A percentile compares a stretch with the other conserved stretches of the same genome.
Evolutionary conservation across 2,888 invertebrate genomes (phyloP).

Genomic region (Sarcophaga caerulescens): DNA sequence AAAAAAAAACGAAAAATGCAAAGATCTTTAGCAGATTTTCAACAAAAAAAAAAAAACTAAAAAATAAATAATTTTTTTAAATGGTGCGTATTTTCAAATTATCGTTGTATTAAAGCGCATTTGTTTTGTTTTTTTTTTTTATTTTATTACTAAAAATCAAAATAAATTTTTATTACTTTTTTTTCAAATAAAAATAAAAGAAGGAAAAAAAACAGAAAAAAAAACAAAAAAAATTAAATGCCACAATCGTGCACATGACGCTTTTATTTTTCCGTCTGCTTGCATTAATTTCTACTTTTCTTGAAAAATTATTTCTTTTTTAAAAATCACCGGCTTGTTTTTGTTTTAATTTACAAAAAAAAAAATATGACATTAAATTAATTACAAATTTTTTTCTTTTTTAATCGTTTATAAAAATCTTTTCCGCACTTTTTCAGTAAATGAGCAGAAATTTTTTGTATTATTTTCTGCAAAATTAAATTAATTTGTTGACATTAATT

Average conservation of each 20-base stretch:
- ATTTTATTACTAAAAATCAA: constrained; percentile 25
- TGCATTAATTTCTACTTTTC: constrained; percentile 48
- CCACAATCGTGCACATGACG: constrained; percentile 34
- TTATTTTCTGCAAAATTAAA: background rate
- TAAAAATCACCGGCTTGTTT: background rate
- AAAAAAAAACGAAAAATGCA: constrained; percentile 37
- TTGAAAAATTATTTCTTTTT: constrained; percentile 46
- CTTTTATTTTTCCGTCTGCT: constrained; percentile 10
- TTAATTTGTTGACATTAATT: background rate
- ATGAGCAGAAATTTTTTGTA: no score
- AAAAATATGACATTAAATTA: constrained; percentile 42
- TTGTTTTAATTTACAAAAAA: constrained; percentile 39
- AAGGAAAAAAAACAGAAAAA: background rate
- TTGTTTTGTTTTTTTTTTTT: constrained; percentile 33
- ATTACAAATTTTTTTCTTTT: constrained; percentile 44
- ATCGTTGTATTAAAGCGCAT: constrained; percentile 11
- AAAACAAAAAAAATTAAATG: constrained; percentile 46
- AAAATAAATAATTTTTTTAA: background rate
- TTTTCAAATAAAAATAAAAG: constrained; percentile 25
- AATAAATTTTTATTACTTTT: constrained; percentile 47
- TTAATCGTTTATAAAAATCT: background rate
- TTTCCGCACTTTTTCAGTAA: constrained; percentile 56
- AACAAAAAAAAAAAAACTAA: constrained; percentile 6
- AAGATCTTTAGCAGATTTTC: constrained; percentile 33
- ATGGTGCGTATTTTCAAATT: background rate